Conservation (phyloP, 1,140 invertebrate genomes). For the Phthorimaea operculella region DNA sequence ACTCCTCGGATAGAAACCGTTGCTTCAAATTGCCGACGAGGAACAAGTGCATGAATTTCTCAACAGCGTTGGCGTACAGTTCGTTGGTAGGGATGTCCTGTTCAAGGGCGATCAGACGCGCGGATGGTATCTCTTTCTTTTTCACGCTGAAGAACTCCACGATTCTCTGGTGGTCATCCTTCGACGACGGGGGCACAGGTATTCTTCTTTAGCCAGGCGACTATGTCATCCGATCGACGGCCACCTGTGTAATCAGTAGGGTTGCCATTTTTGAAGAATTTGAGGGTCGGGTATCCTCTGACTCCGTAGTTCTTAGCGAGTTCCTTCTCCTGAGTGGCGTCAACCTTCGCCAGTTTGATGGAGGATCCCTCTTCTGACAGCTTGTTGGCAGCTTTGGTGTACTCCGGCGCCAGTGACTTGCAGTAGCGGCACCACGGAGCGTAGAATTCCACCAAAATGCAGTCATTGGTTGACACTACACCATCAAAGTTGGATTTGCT, state of each 20-base stretch:
- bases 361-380: slow-evolving; percentile 80
- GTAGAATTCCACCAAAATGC: slow-evolving; percentile 96
- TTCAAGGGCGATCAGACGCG: too few relatives aligned
- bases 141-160: too few relatives aligned
- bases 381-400: slow-evolving; percentile 91
- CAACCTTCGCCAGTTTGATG: slow-evolving; percentile 95
- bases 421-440: slow-evolving; percentile 99
- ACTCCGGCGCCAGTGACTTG: slow-evolving; percentile 97
- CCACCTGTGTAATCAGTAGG: slow-evolving; percentile 89
- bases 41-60: too few relatives aligned
- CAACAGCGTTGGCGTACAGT: too few relatives aligned
- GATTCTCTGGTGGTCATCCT: too few relatives aligned
- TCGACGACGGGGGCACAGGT: slow-evolving; percentile 90
- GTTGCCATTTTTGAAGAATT: slow-evolving; percentile 93
- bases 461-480: slow-evolving; percentile 80
- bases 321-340: slow-evolving; percentile 93
- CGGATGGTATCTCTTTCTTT: too few relatives aligned
- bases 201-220: slow-evolving; percentile 96
- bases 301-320: slow-evolving; percentile 90
- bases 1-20: too few relatives aligned
- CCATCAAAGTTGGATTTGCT: slow-evolving; percentile 88
- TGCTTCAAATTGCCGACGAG: too few relatives aligned
- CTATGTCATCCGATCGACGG: slow-evolving; percentile 91
- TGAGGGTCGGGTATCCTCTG: slow-evolving; percentile 96
- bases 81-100: too few relatives aligned